phyloP scores from a whole-genome alignment of 1,140 invertebrate species.

The Diorhabda elongata region DNA sequence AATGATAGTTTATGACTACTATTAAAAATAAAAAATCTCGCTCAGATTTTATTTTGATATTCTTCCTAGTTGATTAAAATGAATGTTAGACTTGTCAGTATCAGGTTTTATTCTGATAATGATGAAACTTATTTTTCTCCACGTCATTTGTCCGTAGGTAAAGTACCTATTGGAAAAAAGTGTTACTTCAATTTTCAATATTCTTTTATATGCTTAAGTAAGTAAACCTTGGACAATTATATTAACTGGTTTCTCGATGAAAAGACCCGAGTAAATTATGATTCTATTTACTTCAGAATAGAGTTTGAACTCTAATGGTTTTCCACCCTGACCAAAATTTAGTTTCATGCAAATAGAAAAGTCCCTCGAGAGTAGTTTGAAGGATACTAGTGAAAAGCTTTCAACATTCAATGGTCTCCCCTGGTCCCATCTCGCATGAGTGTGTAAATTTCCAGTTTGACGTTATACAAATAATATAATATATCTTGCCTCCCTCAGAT shows the following conservation, averaged over 20 bases:
- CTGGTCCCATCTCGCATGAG: not conserved
- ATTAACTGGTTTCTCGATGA: not conserved
- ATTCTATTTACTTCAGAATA: not conserved
- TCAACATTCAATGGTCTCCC: not conserved
- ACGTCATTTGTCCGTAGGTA: too few species aligned
- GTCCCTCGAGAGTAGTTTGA: not conserved
- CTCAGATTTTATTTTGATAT: too few species aligned
- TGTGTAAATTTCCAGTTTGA: not conserved
- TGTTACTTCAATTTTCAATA: too few species aligned
- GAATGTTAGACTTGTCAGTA: too few species aligned
- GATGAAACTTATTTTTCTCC: too few species aligned
- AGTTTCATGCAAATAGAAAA: conserved; percentile 1
- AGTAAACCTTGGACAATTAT: too few species aligned
- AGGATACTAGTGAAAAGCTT: not conserved
- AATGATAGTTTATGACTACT: too few species aligned
- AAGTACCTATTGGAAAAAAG: too few species aligned
- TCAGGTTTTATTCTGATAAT: too few species aligned
- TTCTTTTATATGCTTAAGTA: too few species aligned
- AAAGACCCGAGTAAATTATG: not conserved
- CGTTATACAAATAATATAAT: not conserved
- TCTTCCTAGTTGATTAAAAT: too few species aligned
- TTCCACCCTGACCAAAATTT: not conserved
- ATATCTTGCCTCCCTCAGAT: not conserved
- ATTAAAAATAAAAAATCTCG: too few species aligned
- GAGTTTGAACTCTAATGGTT: conserved; percentile 2